phyloP scores from a whole-genome alignment of 2,113 vertebrate species.

The Pygoscelis adeliae region DNA sequence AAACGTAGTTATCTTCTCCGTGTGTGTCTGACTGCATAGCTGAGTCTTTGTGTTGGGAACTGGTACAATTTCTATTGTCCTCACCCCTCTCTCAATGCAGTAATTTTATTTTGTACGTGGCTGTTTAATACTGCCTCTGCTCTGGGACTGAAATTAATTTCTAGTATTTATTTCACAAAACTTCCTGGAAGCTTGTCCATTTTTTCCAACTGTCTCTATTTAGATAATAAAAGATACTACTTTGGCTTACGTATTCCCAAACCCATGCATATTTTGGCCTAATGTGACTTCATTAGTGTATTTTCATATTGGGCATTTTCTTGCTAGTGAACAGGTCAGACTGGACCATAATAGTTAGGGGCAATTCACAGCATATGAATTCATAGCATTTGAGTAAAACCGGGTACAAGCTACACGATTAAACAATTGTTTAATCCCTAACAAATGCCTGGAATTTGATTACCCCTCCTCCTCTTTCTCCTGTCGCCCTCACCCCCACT shows the following conservation, averaged over 20 bases:
- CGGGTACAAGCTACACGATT: fast-evolving
- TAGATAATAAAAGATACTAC: not conserved
- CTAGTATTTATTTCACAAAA: not conserved
- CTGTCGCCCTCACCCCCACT: not conserved
- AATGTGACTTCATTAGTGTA: not conserved
- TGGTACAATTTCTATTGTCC: not conserved
- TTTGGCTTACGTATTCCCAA: not conserved
- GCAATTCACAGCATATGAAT: not conserved
- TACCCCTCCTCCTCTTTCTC: not conserved
- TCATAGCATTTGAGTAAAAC: not conserved
- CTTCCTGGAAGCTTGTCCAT: not conserved
- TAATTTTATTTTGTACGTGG: fast-evolving
- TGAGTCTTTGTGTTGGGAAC: not conserved
- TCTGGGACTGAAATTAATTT: not conserved
- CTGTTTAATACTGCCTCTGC: not conserved
- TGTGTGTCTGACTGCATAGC: not conserved
- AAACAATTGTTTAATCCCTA: not conserved
- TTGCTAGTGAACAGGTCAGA: not conserved
- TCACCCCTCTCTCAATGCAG: not conserved
- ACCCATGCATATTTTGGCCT: not conserved
- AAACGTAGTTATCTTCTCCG: not conserved
- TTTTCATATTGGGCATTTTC: not conserved
- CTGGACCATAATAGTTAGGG: not conserved
- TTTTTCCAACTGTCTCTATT: not conserved
- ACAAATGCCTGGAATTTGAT: not conserved